Evolutionary conservation across 2,888 invertebrate genomes (phyloP), one percentile per base, ranked within the genome.

Genomic region (Oeneis ivallda): DNA sequence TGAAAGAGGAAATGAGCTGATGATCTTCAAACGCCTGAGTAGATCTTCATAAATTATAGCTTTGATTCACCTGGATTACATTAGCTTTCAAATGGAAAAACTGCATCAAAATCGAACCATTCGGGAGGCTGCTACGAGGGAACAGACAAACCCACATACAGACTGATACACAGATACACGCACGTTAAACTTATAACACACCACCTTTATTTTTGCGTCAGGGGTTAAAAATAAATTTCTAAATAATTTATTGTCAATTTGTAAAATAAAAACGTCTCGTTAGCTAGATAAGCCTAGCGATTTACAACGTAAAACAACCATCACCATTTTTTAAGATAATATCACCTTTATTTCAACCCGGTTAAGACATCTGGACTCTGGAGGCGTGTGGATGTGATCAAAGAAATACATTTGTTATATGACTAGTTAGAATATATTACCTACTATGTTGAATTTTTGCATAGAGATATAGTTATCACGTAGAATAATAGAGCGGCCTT

Each of bases 391-490:
- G 11, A 3, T 1, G 53, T 15, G 63, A 72, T 74, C 72, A 73
- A 74, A 74, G 70, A 62, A 17, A 65, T 47, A 49, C 64, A 69
- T 74, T 70, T 73, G 65, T 74, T 72, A 73, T 72, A 73, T 72
- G 70, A 72, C 56, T 53, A 61, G 67, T 63, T 62, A 60, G 58
- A 58, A 57, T 43, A 47, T 47, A 9, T 17, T 58, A n/a, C n/a
- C n/a, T n/a, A n/a, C n/a, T n/a, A 63, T 53, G 65, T 62, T 64
- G 58, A 45, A 13, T 45, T 60, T 62, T 65, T 54, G 53, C 39
- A 19, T 13, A 56, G 41, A 56, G 10, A 56, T 56, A 10, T n/a
- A 19, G 6, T 13, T 11, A 39, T 1, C 17, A 41, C 3, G 5
- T 5, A 26, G 26, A 32, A 34, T n/a, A 34, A 10, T 7, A 34